A percentile compares a stretch with the other conserved stretches of the same genome.
These are phyloP conservation scores for Agonum fuliginosum DNA, from an alignment of 2,888 invertebrate genomes.

Conservation along the genomic window DNA sequence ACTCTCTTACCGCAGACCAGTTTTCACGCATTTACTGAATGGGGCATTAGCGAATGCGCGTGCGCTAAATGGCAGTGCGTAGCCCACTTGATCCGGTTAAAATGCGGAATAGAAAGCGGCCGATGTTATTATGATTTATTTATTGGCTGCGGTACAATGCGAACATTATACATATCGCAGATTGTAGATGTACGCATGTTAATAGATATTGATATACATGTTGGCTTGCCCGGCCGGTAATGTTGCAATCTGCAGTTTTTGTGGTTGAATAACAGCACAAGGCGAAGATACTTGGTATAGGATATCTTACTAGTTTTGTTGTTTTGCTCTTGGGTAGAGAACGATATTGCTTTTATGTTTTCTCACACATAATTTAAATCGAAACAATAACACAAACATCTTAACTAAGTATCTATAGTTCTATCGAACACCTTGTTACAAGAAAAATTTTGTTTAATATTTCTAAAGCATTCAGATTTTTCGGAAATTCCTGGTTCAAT, in stretches of 20 bases:
- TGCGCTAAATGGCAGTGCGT: slow-evolving; percentile 13
- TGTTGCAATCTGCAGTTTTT: slow-evolving; percentile 24
- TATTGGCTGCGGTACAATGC: slow-evolving; percentile 40
- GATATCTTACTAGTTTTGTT: slow-evolving; percentile 28
- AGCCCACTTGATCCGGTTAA: slow-evolving; percentile 45
- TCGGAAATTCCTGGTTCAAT: too few relatives aligned
- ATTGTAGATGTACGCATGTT: slow-evolving; percentile 45
- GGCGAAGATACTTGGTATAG: slow-evolving; percentile 19
- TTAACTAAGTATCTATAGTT: too few relatives aligned
- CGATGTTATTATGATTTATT: slow-evolving; percentile 51
- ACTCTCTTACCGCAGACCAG: slow-evolving; percentile 66
- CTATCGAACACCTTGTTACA: too few relatives aligned
- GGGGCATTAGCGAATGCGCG: slow-evolving; percentile 67
- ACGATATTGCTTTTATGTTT: background rate
- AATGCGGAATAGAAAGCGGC: slow-evolving; percentile 52
- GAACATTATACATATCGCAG: too few relatives aligned
- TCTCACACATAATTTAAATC: slow-evolving; percentile 12
- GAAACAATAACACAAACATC: too few relatives aligned
- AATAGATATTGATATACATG: slow-evolving; percentile 42
- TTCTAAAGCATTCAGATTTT: too few relatives aligned
- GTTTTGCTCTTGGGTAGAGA: background rate
- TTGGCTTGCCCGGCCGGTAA: background rate
- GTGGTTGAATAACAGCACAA: slow-evolving; percentile 9
- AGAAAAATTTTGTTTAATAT: too few relatives aligned
- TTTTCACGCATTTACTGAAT: slow-evolving; percentile 71